phyloP scores from a whole-genome alignment of 2,113 vertebrate species.

The Phoenicopterus ruber region DNA sequence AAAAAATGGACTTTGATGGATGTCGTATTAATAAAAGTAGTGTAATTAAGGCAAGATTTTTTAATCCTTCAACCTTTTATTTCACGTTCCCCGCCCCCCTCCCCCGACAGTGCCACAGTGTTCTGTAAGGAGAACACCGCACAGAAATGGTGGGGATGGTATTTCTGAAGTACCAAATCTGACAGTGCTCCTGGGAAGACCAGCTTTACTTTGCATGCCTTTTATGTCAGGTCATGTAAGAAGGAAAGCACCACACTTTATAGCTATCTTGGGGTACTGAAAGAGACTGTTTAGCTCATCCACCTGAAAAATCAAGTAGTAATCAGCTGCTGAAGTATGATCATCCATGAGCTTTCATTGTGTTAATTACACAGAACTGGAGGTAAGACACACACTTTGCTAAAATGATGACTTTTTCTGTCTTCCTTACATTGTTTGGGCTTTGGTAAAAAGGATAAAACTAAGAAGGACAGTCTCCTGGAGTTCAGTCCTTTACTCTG shows the following conservation, averaged over 20 bases:
- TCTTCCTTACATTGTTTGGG: neutral
- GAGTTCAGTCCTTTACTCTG: neutral
- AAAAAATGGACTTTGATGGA: neutral
- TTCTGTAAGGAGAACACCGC: neutral
- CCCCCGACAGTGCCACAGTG: neutral
- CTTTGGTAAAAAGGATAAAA: neutral
- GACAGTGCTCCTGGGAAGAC: neutral
- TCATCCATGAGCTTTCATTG: neutral
- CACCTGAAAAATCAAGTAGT: neutral
- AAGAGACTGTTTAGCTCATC: neutral
- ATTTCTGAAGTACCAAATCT: neutral
- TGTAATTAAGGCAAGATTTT: neutral
- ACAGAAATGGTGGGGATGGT: neutral
- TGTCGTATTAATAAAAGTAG: neutral
- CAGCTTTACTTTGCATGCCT: neutral
- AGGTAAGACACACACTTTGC: neutral
- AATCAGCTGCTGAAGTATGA: neutral
- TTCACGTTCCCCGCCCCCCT: neutral
- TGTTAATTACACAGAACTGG: neutral
- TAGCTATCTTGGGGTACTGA: neutral
- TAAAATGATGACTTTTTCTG: neutral
- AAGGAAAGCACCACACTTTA: neutral
- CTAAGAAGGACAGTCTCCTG: neutral
- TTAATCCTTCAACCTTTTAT: neutral
- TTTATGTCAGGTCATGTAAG: neutral